Evolutionary conservation across 2,797 vertebrate species (phyloP), one percentile per base, ranked within the genome.

Genomic region (Urosaurus nigricauda): DNA sequence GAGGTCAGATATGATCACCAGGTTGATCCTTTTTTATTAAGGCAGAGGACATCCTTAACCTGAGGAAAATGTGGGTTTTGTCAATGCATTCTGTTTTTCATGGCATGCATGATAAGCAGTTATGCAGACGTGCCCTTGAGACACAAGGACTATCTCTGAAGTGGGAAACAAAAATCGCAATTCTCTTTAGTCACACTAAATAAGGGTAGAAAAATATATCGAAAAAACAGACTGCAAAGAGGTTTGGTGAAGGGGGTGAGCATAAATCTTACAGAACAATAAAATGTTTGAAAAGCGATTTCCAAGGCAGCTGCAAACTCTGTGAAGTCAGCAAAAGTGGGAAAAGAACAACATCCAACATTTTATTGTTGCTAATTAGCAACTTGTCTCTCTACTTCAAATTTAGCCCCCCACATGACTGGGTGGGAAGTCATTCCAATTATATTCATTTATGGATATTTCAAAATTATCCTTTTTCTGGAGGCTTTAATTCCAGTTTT

Each of bases 321-420:
- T 92, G 91, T 94, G 82, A 94, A 95, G 89, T 94, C 93, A 93
- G 94, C 90, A 93, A 91, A 94, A 91, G 17, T 89, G 93, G 88
- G 53, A 73, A 16, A 82, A 53, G 81, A 70, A 93, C 90, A 93
- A 89, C 90, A 93, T 91, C 35, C 90, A 93, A 37, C 87, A 86
- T 95, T 93, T 90, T 93, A 85, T 88, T 89, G 79, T 83, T 95
- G 91, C 87, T 94, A 94, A 94, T 92, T 87, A 93, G 87, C 88
- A 81, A 94, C 93, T 96, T 93, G 73, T 91, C 88, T 86, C 58
- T 43, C 80, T 78, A 86, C 89, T 93, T 94, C 1, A 0, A 87
- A 92, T 89, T 90, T 92, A 92, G 92, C 92, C 77, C 78, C 78
- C 80, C 94, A 51, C 90, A 90, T 90, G 93, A 89, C 79, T 81